Base-by-base conservation (phyloP, 2,888 invertebrate species). In the Trimorus sp. region DNA sequence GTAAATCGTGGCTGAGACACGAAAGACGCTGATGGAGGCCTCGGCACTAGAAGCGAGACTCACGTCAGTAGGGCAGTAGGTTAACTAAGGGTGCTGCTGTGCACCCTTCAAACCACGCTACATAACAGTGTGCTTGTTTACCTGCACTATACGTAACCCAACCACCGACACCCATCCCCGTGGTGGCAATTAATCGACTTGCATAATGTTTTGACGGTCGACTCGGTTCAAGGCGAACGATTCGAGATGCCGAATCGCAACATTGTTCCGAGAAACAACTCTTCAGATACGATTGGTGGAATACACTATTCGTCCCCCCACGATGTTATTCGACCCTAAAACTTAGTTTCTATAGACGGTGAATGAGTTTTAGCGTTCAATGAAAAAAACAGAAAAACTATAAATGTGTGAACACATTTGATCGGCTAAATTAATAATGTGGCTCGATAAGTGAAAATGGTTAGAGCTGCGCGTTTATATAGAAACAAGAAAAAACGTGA, bases 11-110 rank as follows among this genome's bases (percentile, higher is more conserved):
- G 56, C 45, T 56, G 42, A 38, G 51, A 37, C 6, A n/a, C 11
- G 60, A 65, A 78, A 82, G 63, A 74, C 56, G 69, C 14, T 58
- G 75, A 78, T 59, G 48, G 63, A 73, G 65, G 69, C 66, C 73
- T 69, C 62, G 76, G 54, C 59, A 77, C 59, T 79, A 80, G 81
- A 65, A 81, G 71, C 75, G 68, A 82, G 73, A 71, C 79, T 82
- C 65, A 60, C 79, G 78, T 54, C 86, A 90, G 87, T 91, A 89
- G 91, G 91, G 91, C 90, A 91, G 90, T 91, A 89, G 91, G 91
- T 91, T 91, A 91, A 87, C 85, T 86, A 87, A 86, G 90, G 90
- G 89, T 86, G 87, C 87, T 86, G 88, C 85, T 76, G 79, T 84
- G 76, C 82, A 81, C 83, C 84, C 84, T 84, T 81, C 70, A 76